Conservation (phyloP, 2,797 vertebrate species). For the Lepidocolaptes lacrymiger region DNA sequence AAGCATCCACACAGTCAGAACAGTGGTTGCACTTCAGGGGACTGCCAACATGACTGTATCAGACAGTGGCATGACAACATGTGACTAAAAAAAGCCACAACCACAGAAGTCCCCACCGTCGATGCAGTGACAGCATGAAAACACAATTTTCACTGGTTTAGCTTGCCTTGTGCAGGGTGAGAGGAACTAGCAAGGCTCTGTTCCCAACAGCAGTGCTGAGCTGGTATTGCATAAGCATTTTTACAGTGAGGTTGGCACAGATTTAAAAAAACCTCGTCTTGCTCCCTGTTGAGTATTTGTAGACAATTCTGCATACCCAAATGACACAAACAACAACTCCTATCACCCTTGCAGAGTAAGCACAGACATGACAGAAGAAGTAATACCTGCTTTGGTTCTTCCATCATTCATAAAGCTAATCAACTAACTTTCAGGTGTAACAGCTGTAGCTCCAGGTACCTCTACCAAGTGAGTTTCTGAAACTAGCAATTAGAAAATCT, state of each 20-base stretch:
- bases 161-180: neutral
- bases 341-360: neutral
- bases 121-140: neutral
- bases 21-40: slow-evolving; percentile 12
- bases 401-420: neutral
- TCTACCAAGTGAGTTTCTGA: neutral
- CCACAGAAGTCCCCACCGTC: neutral
- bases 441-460: neutral
- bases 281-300: neutral
- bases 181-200: neutral
- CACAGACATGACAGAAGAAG: neutral
- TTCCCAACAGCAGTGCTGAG: slow-evolving; percentile 33
- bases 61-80: neutral
- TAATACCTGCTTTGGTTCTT: neutral
- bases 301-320: neutral
- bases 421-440: neutral
- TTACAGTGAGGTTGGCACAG: neutral
- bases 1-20: neutral
- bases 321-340: neutral
- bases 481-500: neutral
- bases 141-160: neutral
- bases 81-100: neutral
- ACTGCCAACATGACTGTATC: neutral
- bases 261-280: neutral
- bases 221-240: neutral